Evolutionary conservation across 2,797 vertebrate species (phyloP), one percentile per base, ranked within the genome.

Genomic region (Gymnothorax javanicus): DNA sequence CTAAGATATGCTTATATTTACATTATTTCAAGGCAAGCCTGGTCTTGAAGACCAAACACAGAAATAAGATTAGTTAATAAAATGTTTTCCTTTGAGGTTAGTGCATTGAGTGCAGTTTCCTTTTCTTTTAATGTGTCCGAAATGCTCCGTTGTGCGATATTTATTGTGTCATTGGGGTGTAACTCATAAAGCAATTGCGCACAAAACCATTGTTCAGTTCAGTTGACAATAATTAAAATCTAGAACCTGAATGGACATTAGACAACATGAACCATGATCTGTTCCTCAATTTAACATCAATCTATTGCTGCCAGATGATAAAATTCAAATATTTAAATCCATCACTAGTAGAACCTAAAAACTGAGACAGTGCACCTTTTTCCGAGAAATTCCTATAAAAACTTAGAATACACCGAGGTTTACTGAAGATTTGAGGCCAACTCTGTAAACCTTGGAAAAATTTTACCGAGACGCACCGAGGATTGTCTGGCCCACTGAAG

Each of bases 51-150:
- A 52, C 15, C 75, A 79, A 20, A 54, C 52, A 81, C 50, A 4
- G 50, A 33, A 56, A 81, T 54, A 0, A 81, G 20, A 56, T 81
- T 20, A 81, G 27, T 7, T 17, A 77, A 77, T 52, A 50, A 43
- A 56, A 81, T 56, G 17, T 52, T 20, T 81, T 81, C 50, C 77
- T 81, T 81, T 54, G 56, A 81, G 20, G 73, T 50, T 77, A 54
- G 77, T 56, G 20, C 23, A 8, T 81, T 81, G 23, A 81, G 7
- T 81, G 50, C n/a, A 81, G 17, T n/a, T n/a, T n/a, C 20, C 71
- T 33, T 54, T 56, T 54, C 50, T n/a, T 81, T 54, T 56, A 81
- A 81, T 81, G 52, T 56, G 7, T 54, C 77, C 43, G 8, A n/a
- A 20, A n/a, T 81, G 52, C 23, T 43, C 33, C 33, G 33, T 2